Percentiles rank a stretch among this genome's conserved stretches.
These are phyloP conservation scores for Sphaerophoria taeniata DNA, from an alignment of 2,888 invertebrate genomes.

Conservation along the genomic window DNA sequence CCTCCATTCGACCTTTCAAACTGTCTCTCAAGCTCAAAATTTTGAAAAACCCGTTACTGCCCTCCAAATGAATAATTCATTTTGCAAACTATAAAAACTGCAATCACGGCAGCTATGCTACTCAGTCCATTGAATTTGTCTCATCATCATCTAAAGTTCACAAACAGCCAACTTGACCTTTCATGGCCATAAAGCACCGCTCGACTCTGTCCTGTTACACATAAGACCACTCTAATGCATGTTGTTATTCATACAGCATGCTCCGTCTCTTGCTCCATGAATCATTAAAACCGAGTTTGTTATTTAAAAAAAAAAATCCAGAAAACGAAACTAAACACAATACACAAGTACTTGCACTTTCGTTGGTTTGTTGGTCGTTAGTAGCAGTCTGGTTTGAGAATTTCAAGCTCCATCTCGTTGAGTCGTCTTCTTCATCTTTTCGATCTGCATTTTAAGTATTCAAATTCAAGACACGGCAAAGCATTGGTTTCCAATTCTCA, in stretches of 20 bases:
- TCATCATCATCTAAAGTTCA: background rate
- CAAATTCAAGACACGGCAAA: slow-evolving; percentile 49
- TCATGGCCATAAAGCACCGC: slow-evolving; percentile 53
- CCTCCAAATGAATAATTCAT: no score
- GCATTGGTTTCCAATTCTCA: slow-evolving; percentile 23
- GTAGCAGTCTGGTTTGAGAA: background rate
- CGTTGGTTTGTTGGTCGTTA: slow-evolving; percentile 51
- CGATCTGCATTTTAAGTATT: slow-evolving; percentile 55
- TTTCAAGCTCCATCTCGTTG: background rate
- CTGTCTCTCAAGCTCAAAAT: no score
- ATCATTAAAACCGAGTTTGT: slow-evolving; percentile 39
- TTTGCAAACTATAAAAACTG: background rate
- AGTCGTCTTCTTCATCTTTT: background rate
- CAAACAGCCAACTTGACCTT: slow-evolving; percentile 61
- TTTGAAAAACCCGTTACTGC: no score
- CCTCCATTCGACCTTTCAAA: no score
- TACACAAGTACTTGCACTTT: slow-evolving; percentile 69
- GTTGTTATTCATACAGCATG: slow-evolving; percentile 36
- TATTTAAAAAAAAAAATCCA: background rate
- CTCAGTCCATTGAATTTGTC: background rate
- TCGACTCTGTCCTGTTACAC: slow-evolving; percentile 51
- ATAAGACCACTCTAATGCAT: slow-evolving; percentile 54
- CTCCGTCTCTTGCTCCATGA: slow-evolving; percentile 53
- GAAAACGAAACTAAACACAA: slow-evolving; percentile 50
- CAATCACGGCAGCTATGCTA: slow-evolving; percentile 2